A percentile compares a stretch with the other conserved stretches of the same genome.
Evolutionary conservation across 1,140 invertebrate species (phyloP).

Genomic region (Stenopsyche tienmushanensis): DNA sequence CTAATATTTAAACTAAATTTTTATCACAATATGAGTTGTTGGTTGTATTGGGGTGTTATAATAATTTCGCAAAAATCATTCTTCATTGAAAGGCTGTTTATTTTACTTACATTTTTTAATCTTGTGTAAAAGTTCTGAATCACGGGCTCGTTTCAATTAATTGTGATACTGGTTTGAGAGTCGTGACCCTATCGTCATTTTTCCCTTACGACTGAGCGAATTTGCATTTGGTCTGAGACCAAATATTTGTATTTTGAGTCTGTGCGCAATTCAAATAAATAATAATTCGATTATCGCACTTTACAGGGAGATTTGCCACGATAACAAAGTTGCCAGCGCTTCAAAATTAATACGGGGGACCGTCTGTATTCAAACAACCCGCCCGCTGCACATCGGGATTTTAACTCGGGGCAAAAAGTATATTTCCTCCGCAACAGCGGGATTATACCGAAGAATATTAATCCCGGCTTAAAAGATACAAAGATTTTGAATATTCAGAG

Average conservation of each 20-base stretch:
- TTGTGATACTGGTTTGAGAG: too few relatives aligned
- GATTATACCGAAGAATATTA: slow-evolving; percentile 40
- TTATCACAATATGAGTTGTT: too few relatives aligned
- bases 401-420: slow-evolving; percentile 21
- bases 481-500: slow-evolving; percentile 40
- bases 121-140: too few relatives aligned
- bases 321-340: slow-evolving; percentile 14
- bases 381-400: slow-evolving; percentile 5
- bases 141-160: too few relatives aligned
- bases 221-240: neutral
- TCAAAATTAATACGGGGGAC: neutral
- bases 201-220: too few relatives aligned
- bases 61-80: too few relatives aligned
- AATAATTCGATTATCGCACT: slow-evolving; percentile 14
- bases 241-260: neutral
- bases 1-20: too few relatives aligned
- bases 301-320: neutral
- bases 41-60: too few relatives aligned
- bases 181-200: too few relatives aligned
- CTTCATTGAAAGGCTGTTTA: too few relatives aligned
- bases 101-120: too few relatives aligned
- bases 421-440: slow-evolving; percentile 8
- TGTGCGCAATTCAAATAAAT: slow-evolving; percentile 3
- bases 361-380: slow-evolving; percentile 3
- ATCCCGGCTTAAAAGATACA: slow-evolving; percentile 37